A percentile compares a stretch with the other conserved stretches of the same genome.
These are phyloP conservation scores for Actenoides hombroni DNA, from an alignment of 2,113 vertebrate genomes.

Conservation along the genomic window DNA sequence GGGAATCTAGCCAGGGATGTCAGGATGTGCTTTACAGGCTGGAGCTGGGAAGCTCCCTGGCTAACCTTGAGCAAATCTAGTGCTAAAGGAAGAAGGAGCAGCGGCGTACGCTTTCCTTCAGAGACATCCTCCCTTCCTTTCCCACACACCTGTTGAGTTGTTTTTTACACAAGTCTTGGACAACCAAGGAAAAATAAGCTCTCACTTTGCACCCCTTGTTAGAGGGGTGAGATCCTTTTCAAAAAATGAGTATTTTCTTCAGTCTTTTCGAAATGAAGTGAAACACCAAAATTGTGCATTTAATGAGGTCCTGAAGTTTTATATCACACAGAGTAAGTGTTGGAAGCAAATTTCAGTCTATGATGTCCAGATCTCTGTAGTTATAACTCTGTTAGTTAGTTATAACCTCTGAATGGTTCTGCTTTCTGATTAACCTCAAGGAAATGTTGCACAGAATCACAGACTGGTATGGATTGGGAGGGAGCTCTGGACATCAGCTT, in stretches of 20 bases:
- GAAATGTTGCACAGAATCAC: background rate
- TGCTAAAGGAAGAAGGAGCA: background rate
- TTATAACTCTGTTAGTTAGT: too few species aligned
- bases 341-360: background rate
- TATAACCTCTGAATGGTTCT: background rate
- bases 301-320: background rate
- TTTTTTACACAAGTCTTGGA: background rate
- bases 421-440: background rate
- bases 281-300: background rate
- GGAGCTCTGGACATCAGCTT: background rate
- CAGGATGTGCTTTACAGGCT: background rate
- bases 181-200: background rate
- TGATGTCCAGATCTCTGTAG: background rate
- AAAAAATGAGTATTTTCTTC: background rate
- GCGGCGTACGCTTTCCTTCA: background rate
- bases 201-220: background rate
- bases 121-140: background rate
- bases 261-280: background rate
- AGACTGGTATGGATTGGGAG: background rate
- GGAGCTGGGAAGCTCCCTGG: background rate
- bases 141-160: background rate
- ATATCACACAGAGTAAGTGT: fast-evolving
- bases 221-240: background rate
- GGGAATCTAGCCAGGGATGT: background rate
- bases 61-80: background rate